Base-by-base conservation (phyloP, 2,113 vertebrate genomes). In the Scartelaos histophorus region DNA sequence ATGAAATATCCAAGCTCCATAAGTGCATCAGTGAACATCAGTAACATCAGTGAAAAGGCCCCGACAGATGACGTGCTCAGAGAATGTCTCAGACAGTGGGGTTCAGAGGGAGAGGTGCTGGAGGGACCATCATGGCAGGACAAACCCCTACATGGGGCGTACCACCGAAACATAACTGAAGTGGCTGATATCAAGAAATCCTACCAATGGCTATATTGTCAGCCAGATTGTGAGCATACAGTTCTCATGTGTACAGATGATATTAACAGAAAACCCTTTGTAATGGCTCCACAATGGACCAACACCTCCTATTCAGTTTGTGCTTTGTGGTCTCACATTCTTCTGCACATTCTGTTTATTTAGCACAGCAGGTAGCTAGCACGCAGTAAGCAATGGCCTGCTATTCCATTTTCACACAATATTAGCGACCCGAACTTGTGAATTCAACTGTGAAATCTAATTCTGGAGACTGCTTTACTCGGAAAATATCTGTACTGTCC, bases 381-480 rank as follows among this genome's bases (percentile, higher is more conserved):
- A 46, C 51, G 7, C 45, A 51, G 67, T 49, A 54, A 47, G 29
- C 7, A 15, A 71, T 1, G 15, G 65, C 2, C 12, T 10, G 60
- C 35, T 66, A 19, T 62, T 49, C 45, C 47, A 29, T 1, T 25
- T 81, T 82, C 65, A 70, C 81, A 80, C 67, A 73, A 35, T 70
- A 69, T 81, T 65, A 66, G 65, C 53, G 29, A 35, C 70, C 46
- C 51, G 67, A 80, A 76, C 7, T 61, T 85, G 83, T 70, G 62
- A 79, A 53, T 71, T 72, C 72, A 86, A 74, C 71, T 88, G 73
- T 82, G 71, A 84, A 73, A 11, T 15, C 29, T 53, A 17, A 54
- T 54, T 54, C 51, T 54, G 49, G 49, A 53, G 6, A 1, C 49
- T 66, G 64, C 34, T 66, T 47, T 49, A 13, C 43, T 72, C 62